Conservation (phyloP, 2,797 vertebrate genomes). For the Channallabes apus region DNA sequence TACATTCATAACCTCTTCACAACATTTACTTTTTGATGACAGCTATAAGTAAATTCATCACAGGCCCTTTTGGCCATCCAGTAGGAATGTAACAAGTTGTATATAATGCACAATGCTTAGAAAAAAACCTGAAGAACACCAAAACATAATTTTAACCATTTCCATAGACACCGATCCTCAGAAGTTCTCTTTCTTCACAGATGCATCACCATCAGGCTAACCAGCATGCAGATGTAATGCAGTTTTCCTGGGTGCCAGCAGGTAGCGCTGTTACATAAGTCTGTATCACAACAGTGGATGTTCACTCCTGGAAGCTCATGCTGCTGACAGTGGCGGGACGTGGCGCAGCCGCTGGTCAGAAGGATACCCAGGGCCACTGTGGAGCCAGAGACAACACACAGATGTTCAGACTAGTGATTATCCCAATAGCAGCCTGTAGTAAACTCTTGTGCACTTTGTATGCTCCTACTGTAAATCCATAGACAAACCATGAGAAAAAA, state of each 20-base stretch:
- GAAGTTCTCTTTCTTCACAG: slow-evolving; percentile 59
- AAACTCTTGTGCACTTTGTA: neutral
- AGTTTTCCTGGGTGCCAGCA: slow-evolving; percentile 53
- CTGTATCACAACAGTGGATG: slow-evolving; percentile 81
- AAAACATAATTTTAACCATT: neutral
- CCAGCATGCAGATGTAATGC: slow-evolving; percentile 62
- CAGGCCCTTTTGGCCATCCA: neutral
- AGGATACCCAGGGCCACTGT: slow-evolving; percentile 84
- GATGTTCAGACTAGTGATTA: neutral
- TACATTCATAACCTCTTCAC: neutral
- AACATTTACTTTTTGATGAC: neutral
- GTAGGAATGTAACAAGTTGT: neutral
- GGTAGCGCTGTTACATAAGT: slow-evolving; percentile 78
- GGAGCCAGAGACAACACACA: neutral
- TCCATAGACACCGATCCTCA: neutral
- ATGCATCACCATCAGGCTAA: slow-evolving; percentile 64
- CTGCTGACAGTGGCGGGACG: slow-evolving; percentile 90
- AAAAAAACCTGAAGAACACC: neutral
- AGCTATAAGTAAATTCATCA: neutral
- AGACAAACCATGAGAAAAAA: neutral
- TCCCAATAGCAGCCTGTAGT: neutral
- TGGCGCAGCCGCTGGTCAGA: slow-evolving; percentile 88
- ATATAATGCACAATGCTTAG: neutral
- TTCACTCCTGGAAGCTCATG: slow-evolving; percentile 85
- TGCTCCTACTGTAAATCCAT: neutral